Evolutionary conservation across 1,140 invertebrate species (phyloP), one percentile per base, ranked within the genome.

Genomic region (Nebria ingens): DNA sequence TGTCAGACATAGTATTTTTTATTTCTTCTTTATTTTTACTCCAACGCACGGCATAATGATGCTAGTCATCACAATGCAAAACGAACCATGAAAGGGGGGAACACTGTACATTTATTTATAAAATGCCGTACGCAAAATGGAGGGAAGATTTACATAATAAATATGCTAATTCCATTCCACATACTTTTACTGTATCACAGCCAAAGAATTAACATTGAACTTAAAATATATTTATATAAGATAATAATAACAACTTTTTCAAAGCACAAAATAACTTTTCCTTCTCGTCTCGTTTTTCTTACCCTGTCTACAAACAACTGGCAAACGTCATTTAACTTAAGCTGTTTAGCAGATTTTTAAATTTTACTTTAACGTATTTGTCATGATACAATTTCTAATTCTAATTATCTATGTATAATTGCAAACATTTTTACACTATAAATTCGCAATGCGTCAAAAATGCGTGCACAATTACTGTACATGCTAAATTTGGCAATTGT

Each of bases 141-240:
- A 67, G 62, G 67, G 66, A 67, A 69, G 62, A 65, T 62, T 62
- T 59, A 54, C 61, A 45, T 45, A 45, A 45, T 45, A 45, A 12
- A 12, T 45, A 45, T 45, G 9, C 17, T 45, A 12, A 45, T 45
- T 45, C 63, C 63, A 60, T 67, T 66, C 66, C 66, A 65, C 65
- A 67, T 66, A 68, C 64, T 68, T 70, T 69, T 45, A 66, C 66
- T 68, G 67, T 69, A 69, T 70, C 68, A 70, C 68, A 70, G 68
- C 68, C 68, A 68, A 17, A 68, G 64, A 70, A 69, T 68, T 69
- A 66, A 70, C 67, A 70, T 67, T 66, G 64, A 70, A 68, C 56
- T 59, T 52, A 57, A 54, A n/a, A 52, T 50, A 56, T 53, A 29
- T 21, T 55, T 21, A 54, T n/a, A n/a, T n/a, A n/a, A n/a, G n/a